Evolutionary conservation across 2,113 vertebrate species (phyloP), one percentile per base, ranked within the genome.

Genomic region (Eurypyga helias): DNA sequence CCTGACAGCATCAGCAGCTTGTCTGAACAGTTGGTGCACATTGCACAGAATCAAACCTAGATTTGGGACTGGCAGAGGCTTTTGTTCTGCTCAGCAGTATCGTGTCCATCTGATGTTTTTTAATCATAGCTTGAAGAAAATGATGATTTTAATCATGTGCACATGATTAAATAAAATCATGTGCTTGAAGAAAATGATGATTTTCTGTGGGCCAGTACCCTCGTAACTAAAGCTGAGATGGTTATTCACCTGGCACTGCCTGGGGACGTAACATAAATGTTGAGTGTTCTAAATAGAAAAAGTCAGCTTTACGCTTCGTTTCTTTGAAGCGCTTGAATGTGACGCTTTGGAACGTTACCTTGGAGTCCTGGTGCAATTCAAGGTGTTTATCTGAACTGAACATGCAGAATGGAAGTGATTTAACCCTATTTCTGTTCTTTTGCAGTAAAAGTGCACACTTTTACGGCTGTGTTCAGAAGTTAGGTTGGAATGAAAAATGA

Each of bases 81-180:
- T 60, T 51, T 41, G 7, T 80, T 72, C 20, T 76, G 33, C 17
- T 48, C 20, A 21, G 62, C 26, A 20, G 2, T 49, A 16, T 33
- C 0, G 0, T 48, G 29, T 69, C 62, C 20, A 17, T 51, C 26
- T 19, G 8, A 0, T 28, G 36, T 3, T 46, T 77, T 21, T 79
- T 64, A 60, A 57, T 12, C 45, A 4, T 21, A 25, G 15, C 29
- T 61, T 23, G 58, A 67, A 29, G 20, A 41, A 78, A 88, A 34
- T 3, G 0, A 29, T 41, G 4, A 20, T 55, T 64, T 60, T 79
- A n/a, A n/a, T n/a, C n/a, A n/a, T n/a, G n/a, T n/a, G n/a, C n/a
- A n/a, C n/a, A n/a, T n/a, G n/a, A n/a, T n/a, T n/a, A n/a, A n/a
- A n/a, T n/a, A n/a, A n/a, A n/a, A n/a, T n/a, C n/a, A n/a, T n/a